phyloP scores from a whole-genome alignment of 2,888 invertebrate genomes.

The Lasioglossum villosulum region DNA sequence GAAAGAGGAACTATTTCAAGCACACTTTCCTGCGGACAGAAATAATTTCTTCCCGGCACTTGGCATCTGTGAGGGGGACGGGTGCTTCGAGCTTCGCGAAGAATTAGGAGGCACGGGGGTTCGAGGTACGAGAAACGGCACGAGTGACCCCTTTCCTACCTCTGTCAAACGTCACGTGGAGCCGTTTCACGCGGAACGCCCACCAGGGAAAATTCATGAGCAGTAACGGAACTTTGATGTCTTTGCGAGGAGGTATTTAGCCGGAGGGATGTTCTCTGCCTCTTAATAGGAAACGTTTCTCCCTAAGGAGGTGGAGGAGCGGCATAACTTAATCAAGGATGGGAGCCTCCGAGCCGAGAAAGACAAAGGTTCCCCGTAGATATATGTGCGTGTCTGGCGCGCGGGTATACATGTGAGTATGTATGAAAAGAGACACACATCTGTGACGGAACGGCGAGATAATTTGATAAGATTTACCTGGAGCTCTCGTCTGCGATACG shows the following conservation, averaged over 20 bases:
- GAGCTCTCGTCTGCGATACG: conserved; percentile 60
- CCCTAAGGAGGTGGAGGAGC: conserved; percentile 73
- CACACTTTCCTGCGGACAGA: neutral
- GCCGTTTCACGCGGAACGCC: conserved; percentile 64
- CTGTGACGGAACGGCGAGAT: conserved; percentile 64
- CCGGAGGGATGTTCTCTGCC: conserved; percentile 76
- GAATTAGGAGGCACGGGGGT: conserved; percentile 32
- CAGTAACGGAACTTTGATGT: conserved; percentile 79
- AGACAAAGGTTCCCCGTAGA: conserved; percentile 68
- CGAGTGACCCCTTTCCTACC: conserved; percentile 50
- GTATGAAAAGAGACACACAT: conserved; percentile 40
- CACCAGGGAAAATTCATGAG: conserved; percentile 72
- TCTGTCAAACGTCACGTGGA: conserved; percentile 63
- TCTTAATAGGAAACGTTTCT: conserved; percentile 81
- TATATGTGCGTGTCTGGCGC: neutral
- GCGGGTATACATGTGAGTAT: conserved; percentile 2
- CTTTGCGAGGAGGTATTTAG: conserved; percentile 73
- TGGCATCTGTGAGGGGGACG: neutral
- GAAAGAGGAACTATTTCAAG: neutral
- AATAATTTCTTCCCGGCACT: neutral
- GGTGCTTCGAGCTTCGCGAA: neutral
- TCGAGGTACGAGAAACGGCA: conserved; percentile 10
- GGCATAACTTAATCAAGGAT: conserved; percentile 81
- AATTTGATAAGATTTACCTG: conserved; percentile 82
- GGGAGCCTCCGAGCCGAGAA: conserved; percentile 73